Percentiles rank a stretch among this genome's conserved stretches.
Evolutionary conservation across 2,888 invertebrate species (phyloP).

Genomic region (Rhimphoctona megacephalus): DNA sequence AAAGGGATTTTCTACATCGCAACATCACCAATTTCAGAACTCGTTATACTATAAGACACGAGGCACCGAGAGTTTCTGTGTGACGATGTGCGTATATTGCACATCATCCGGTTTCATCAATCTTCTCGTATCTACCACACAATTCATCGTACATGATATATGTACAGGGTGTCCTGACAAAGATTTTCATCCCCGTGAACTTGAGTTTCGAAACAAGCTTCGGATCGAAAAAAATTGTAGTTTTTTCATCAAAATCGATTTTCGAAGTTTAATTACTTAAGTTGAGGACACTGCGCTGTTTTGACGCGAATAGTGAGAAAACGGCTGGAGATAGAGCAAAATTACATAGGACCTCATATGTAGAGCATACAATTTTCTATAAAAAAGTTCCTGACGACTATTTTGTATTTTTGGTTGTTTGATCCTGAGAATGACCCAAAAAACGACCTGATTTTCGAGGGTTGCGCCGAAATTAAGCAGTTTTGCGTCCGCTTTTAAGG

Average conservation of each 20-base stretch:
- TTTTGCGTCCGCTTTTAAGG: neutral
- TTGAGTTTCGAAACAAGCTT: neutral
- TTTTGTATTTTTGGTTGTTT: neutral
- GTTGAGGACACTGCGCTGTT: neutral
- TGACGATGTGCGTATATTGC: slow-evolving; percentile 50
- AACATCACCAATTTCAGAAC: slow-evolving; percentile 69
- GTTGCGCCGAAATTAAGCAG: neutral
- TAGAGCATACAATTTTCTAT: neutral
- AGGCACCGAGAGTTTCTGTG: neutral
- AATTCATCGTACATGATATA: slow-evolving; percentile 21
- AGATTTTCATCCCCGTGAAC: neutral
- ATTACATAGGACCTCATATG: neutral
- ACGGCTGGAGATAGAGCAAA: neutral
- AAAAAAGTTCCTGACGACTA: neutral
- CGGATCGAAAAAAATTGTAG: neutral
- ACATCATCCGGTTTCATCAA: slow-evolving; percentile 69
- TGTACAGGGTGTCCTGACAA: neutral
- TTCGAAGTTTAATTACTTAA: neutral
- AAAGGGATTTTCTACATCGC: slow-evolving; percentile 69
- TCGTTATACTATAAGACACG: slow-evolving; percentile 57
- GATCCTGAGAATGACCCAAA: neutral
- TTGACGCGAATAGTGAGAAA: neutral
- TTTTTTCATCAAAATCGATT: neutral
- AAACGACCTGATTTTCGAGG: neutral
- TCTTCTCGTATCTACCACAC: slow-evolving; percentile 35